Evolutionary conservation across 2,888 invertebrate species (phyloP).

Genomic region (Bombyx huttoni): DNA sequence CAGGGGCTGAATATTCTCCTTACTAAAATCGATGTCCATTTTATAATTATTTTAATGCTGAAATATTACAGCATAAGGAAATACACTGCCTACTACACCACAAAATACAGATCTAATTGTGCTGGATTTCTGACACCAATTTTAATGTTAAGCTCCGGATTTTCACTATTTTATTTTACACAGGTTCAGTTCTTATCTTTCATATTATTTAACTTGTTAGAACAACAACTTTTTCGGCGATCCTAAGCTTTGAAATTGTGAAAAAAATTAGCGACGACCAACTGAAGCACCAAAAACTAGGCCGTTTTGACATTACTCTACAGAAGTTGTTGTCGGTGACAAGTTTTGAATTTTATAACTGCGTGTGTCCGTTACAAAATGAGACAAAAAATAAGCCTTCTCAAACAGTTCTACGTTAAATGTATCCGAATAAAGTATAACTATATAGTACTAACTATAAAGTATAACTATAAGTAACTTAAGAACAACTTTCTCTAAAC

Average conservation of each 20-base stretch:
- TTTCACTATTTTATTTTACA: slow-evolving; percentile 13
- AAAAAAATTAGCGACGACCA: slow-evolving; percentile 56
- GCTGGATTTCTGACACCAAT: slow-evolving; percentile 16
- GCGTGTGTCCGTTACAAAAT: slow-evolving; percentile 25
- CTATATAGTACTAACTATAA: too few species aligned
- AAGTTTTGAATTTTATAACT: slow-evolving; percentile 39
- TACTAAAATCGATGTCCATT: slow-evolving; percentile 85
- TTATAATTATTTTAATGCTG: slow-evolving; percentile 45
- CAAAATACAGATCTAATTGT: slow-evolving; percentile 40
- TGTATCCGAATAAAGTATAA: too few species aligned
- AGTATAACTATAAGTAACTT: too few species aligned
- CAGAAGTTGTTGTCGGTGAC: slow-evolving; percentile 45
- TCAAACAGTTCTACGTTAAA: too few species aligned
- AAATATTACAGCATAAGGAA: slow-evolving; percentile 56
- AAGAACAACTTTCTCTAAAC: too few species aligned
- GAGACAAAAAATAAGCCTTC: too few species aligned
- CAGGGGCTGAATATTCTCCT: slow-evolving; percentile 96
- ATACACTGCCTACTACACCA: slow-evolving; percentile 51
- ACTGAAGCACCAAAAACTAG: slow-evolving; percentile 59
- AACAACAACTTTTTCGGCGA: slow-evolving; percentile 19
- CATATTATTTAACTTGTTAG: slow-evolving; percentile 13
- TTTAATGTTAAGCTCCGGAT: slow-evolving; percentile 13
- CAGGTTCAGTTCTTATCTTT: slow-evolving; percentile 14
- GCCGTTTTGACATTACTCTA: slow-evolving; percentile 51
- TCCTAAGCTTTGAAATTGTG: slow-evolving; percentile 40